Conservation (phyloP, 2,113 vertebrate genomes). For the Cyprinodon brontotheroides region DNA sequence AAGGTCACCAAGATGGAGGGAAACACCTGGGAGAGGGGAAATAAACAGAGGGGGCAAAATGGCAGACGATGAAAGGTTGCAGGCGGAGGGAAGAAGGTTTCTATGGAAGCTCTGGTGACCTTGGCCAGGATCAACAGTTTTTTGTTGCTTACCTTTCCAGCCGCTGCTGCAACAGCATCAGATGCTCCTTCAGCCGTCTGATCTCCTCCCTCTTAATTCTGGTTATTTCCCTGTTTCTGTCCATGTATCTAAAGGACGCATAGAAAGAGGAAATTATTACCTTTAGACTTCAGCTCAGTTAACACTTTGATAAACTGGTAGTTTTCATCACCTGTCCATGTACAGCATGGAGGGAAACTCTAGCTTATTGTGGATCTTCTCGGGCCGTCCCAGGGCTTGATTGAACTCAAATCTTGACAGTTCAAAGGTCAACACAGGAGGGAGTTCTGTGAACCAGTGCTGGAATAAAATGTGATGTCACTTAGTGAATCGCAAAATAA, state of each 20-base stretch:
- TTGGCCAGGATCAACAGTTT: conserved; percentile 12
- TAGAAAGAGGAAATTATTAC: not conserved
- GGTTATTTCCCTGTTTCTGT: conserved; percentile 96
- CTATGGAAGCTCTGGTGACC: conserved; percentile 8
- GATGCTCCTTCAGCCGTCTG: conserved; percentile 94
- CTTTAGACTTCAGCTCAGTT: not conserved
- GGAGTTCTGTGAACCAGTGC: conserved; percentile 98
- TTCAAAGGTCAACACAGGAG: conserved; percentile 97
- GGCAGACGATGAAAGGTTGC: conserved; percentile 2
- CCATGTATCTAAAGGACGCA: conserved; percentile 87
- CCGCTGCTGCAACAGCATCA: conserved; percentile 94
- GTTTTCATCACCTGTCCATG: conserved; percentile 89
- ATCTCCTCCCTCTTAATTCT: conserved; percentile 98
- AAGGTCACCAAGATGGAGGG: conserved; percentile 4
- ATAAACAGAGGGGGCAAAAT: not conserved
- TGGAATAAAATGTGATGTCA: conserved; percentile 55
- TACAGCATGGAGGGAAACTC: conserved; percentile 97
- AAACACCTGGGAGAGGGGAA: not conserved
- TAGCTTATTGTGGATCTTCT: conserved; percentile 99
- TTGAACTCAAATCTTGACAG: conserved; percentile 99
- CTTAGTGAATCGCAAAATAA: not conserved
- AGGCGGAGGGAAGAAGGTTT: conserved; percentile 10
- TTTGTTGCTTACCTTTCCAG: conserved; percentile 87
- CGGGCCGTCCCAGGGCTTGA: conserved; percentile 95
- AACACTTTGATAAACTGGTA: not conserved